Percentiles rank a stretch among this genome's conserved stretches.
Conservation (phyloP, 2,888 invertebrate genomes). For the Embidobia sp. region DNA sequence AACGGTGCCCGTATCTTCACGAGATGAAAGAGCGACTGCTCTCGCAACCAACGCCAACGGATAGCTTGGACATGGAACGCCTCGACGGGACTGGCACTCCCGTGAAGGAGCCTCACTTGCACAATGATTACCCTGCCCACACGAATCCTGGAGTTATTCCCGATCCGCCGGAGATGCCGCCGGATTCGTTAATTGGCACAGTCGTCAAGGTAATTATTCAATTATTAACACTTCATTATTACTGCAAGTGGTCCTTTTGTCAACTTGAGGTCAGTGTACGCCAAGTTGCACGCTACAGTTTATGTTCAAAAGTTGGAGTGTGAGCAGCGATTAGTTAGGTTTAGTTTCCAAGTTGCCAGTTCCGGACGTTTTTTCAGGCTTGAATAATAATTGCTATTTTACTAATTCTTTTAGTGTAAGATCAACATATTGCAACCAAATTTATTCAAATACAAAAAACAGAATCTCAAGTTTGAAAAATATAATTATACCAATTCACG, state of each 20-base stretch:
- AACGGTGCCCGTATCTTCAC: slow-evolving; percentile 95
- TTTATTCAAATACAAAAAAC: too few relatives aligned
- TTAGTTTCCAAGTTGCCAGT: too few relatives aligned
- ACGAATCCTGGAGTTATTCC: slow-evolving; percentile 81
- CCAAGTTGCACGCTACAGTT: too few relatives aligned
- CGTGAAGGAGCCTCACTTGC: slow-evolving; percentile 81
- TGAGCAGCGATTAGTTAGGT: too few relatives aligned
- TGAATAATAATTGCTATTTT: too few relatives aligned
- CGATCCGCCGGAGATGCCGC: slow-evolving; percentile 81
- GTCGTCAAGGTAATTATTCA: slow-evolving; percentile 89
- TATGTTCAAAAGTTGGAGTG: too few relatives aligned
- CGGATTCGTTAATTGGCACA: slow-evolving; percentile 90
- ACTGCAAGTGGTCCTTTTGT: slow-evolving; percentile 22
- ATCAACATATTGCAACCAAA: too few relatives aligned
- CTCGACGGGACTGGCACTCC: slow-evolving; percentile 82
- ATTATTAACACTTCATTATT: slow-evolving; percentile 30
- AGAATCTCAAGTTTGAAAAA: too few relatives aligned
- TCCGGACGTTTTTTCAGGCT: too few relatives aligned
- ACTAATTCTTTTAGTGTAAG: too few relatives aligned
- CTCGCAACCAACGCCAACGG: slow-evolving; percentile 86
- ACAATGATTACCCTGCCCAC: slow-evolving; percentile 80
- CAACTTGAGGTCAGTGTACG: too few relatives aligned
- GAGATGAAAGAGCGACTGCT: slow-evolving; percentile 96
- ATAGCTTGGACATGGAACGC: slow-evolving; percentile 86
- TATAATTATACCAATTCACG: too few relatives aligned